Evolutionary conservation across 2,888 invertebrate species (phyloP), one percentile per base, ranked within the genome.

Genomic region (Phyllotreta striolata): DNA sequence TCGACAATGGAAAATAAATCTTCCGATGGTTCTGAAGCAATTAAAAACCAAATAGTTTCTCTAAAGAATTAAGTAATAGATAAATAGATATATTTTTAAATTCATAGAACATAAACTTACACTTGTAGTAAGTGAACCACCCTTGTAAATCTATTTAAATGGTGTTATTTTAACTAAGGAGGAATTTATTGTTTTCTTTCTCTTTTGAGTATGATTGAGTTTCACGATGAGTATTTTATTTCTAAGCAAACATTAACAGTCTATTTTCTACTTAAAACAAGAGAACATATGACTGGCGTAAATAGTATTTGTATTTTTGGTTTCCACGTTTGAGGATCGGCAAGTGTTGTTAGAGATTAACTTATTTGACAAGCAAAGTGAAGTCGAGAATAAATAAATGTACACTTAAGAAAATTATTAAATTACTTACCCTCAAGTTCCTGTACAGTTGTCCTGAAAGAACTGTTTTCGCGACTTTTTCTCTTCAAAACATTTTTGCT

Each of bases 1-100:
- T 9, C 47, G 14, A 35, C 57, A 6, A 52, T 47, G 39, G 55
- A 13, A 37, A 63, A 67, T 7, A 67, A 38, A 34, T 14, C 24
- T 10, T 58, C 58, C 12, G n/a, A 38, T 13, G 35, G 47, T 49
- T 58, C 47, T n/a, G 58, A 37, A 38, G 40, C 47, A 6, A 49
- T 10, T 10, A 39, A 7, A n/a, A 38, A 14, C 8, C n/a, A 14
- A 38, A n/a, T 39, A 7, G 46, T n/a, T 24, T 13, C 8, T 24
- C 24, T 24, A 7, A 56, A 2, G 4, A 3, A 1, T 41, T 41
- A 41, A 41, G 41, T 41, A 10, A 2, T 3, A 41, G 5, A 2
- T 41, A 41, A 41, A 2, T 41, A 41, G 10, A 41, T 10, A 1
- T 41, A 41, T 3, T 10, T 41, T 10, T 3, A 41, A 41, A 10